Conservation (phyloP, 2,888 invertebrate species). For the Macrophya annulata region DNA sequence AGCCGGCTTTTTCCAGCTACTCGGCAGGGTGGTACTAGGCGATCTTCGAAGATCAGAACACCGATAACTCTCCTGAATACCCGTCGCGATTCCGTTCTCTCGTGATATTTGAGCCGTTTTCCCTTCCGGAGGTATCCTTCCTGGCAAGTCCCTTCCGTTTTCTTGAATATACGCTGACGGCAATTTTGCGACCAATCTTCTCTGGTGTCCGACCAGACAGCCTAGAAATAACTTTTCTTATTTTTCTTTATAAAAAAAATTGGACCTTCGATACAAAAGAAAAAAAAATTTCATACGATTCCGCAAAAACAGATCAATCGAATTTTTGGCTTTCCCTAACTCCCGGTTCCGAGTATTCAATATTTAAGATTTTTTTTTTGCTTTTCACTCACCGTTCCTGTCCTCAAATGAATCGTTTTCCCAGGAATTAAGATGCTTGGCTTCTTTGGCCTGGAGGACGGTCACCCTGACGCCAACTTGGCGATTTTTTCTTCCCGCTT, state of each 20-base stretch:
- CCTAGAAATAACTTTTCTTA: neutral
- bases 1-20: constrained; percentile 63
- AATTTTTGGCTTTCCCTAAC: neutral
- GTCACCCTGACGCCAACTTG: constrained; percentile 27
- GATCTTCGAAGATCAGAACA: constrained; percentile 60
- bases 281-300: neutral
- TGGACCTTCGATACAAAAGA: neutral
- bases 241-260: neutral
- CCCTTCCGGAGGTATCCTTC: constrained; percentile 45
- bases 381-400: constrained; percentile 19
- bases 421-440: constrained; percentile 14
- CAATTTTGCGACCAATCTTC: neutral
- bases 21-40: constrained; percentile 63
- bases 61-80: constrained; percentile 45
- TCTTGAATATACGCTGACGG: neutral
- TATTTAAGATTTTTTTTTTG: neutral
- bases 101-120: constrained; percentile 49
- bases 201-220: neutral
- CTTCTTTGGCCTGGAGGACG: neutral
- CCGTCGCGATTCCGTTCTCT: constrained; percentile 54
- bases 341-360: no score
- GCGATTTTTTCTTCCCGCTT: neutral
- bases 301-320: neutral
- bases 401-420: neutral
- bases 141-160: constrained; percentile 11